Conservation (phyloP, 2,113 vertebrate genomes). For the Archocentrus centrarchus region DNA sequence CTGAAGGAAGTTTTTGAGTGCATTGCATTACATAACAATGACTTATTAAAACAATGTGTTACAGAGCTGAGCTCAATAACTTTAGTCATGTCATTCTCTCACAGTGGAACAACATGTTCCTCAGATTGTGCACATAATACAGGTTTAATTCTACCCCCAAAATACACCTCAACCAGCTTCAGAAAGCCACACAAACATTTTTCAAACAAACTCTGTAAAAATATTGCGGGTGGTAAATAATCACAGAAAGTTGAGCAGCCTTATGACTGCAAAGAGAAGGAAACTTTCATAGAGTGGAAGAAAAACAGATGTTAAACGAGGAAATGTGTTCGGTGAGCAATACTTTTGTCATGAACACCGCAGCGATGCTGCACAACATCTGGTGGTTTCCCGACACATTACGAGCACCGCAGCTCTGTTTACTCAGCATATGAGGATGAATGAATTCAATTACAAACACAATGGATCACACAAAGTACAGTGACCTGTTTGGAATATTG, state of each 20-base stretch:
- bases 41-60: not conserved
- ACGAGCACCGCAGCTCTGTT: slow-evolving; percentile 33
- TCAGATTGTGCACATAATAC: not conserved
- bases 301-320: slow-evolving; percentile 56
- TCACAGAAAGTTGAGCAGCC: not conserved
- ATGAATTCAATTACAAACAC: slow-evolving; percentile 45
- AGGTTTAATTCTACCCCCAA: not conserved
- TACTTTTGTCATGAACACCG: slow-evolving; percentile 20
- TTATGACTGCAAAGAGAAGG: not conserved
- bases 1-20: not conserved
- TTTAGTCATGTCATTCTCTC: not conserved
- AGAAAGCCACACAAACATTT: not conserved
- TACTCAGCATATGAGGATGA: slow-evolving; percentile 47
- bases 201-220: not conserved
- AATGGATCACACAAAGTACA: slow-evolving; percentile 25
- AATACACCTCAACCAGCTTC: not conserved
- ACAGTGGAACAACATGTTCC: not conserved
- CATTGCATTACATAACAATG: not conserved
- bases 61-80: not conserved
- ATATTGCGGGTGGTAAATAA: not conserved
- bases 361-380: slow-evolving; percentile 47
- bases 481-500: slow-evolving; percentile 21
- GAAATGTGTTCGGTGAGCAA: slow-evolving; percentile 52
- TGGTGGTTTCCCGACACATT: slow-evolving; percentile 51
- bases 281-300: slow-evolving; percentile 12